Base-by-base conservation (phyloP, 2,888 invertebrate species). In the Sminthurides aquaticus region DNA sequence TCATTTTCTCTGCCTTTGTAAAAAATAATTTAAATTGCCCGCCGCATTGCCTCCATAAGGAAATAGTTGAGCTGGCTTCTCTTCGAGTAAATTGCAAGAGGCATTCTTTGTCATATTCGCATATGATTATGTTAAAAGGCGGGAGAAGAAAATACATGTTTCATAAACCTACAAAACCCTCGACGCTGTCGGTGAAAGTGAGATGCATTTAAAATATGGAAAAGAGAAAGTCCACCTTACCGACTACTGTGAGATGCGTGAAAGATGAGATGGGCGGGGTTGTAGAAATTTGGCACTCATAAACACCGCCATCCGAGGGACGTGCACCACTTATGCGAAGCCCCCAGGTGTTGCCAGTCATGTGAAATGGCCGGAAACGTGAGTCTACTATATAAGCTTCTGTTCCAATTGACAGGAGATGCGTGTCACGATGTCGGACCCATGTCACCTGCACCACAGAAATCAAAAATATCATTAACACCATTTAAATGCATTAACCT, bases 231-330 rank as follows among this genome's bases (percentile, higher is more conserved):
- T 34, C 43, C 5, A 34, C 49, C 74, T 74, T 68, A 74, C 74
- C 74, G 43, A 74, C 74, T 55, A 74, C 74, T 60, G 71, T 72
- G 58, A 74, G 69, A 66, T 71, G 71, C 52, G 72, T 72, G 65
- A 73, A 74, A 68, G 73, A 70, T 62, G 73, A 72, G 57, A 73
- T 67, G 57, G 72, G 72, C 43, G 74, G 74, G 56, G 74, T 73
- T 55, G 71, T 73, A 25, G 72, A 72, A 63, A 74, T 73, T 67
- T 71, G 71, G 66, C 73, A 73, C 63, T 74, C 74, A 58, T 74
- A 74, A 25, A 72, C 63, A 20, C 71, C 73, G 54, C 71, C 71
- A 60, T 74, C 74, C n/a, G 69, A 65, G n/a, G 61, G 67, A 60
- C 72, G 71, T 55, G 73, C 71, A 52, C 67, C 61, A 66, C 71